Evolutionary conservation across 2,888 invertebrate genomes (phyloP).

Genomic region (Hylaea fasciaria): DNA sequence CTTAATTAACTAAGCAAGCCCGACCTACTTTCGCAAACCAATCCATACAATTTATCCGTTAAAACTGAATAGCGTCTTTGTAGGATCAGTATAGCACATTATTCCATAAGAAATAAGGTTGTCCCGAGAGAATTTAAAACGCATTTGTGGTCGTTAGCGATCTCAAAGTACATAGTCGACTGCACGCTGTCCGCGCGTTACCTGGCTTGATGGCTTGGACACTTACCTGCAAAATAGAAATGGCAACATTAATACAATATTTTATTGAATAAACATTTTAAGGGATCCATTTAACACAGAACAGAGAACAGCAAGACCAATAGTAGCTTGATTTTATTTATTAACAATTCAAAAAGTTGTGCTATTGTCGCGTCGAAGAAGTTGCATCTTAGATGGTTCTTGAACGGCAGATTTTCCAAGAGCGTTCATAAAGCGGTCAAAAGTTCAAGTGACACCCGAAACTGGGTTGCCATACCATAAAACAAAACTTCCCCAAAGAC

Average conservation of each 20-base stretch:
- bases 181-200: slow-evolving; percentile 44
- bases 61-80: slow-evolving; percentile 55
- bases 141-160: slow-evolving; percentile 70
- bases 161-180: slow-evolving; percentile 33
- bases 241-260: background rate
- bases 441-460: background rate
- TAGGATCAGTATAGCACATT: slow-evolving; percentile 66
- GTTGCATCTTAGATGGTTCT: too few species aligned
- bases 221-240: slow-evolving; percentile 73
- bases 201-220: slow-evolving; percentile 31
- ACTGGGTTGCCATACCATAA: slow-evolving; percentile 4
- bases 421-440: too few species aligned
- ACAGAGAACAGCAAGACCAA: too few species aligned
- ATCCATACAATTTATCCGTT: slow-evolving; percentile 29
- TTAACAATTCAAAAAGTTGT: too few species aligned
- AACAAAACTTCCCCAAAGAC: slow-evolving; percentile 20
- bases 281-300: too few species aligned
- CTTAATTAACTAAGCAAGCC: background rate
- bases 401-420: too few species aligned
- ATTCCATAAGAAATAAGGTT: slow-evolving; percentile 43
- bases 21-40: background rate
- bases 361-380: too few species aligned
- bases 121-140: slow-evolving; percentile 67
- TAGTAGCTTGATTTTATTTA: too few species aligned
- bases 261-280: background rate